Conservation (phyloP, 2,888 invertebrate genomes). For the Tigriopus californicus region DNA sequence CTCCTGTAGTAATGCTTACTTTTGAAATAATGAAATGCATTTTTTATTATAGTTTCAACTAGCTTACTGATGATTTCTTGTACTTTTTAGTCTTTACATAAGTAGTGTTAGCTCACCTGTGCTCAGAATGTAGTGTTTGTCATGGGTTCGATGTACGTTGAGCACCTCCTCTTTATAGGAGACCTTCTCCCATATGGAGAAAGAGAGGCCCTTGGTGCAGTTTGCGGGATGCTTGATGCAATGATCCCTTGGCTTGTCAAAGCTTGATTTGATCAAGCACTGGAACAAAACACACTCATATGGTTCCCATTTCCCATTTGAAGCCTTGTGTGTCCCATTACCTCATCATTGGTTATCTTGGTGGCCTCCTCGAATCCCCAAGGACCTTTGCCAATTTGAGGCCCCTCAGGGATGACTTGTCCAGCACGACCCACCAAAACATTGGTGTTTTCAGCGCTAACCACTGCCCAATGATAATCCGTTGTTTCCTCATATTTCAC, state of each 20-base stretch:
- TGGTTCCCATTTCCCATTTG: no score
- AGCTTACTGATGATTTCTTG: background rate
- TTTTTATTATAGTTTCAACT: no score
- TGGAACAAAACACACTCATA: background rate
- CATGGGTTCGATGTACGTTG: background rate
- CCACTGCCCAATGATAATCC: background rate
- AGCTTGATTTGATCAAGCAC: slow-evolving; percentile 18
- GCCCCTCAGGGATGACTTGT: background rate
- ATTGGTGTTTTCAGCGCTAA: background rate
- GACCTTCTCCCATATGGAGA: slow-evolving; percentile 20
- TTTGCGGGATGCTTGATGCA: slow-evolving; percentile 19
- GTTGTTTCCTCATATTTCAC: background rate
- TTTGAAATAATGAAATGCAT: no score
- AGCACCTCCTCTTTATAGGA: slow-evolving; percentile 10
- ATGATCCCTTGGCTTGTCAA: slow-evolving; percentile 11
- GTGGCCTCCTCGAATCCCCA: slow-evolving; percentile 19
- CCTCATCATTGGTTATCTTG: slow-evolving; percentile 14
- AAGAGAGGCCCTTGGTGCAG: slow-evolving; percentile 19
- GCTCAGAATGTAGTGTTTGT: slow-evolving; percentile 19
- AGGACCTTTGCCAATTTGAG: slow-evolving; percentile 17
- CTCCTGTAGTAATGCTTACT: no score
- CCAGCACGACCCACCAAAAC: background rate
- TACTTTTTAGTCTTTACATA: no score
- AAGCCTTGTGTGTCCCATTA: background rate
- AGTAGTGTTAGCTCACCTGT: slow-evolving; percentile 17